These are phyloP conservation scores for Drosophila colorata DNA, from an alignment of 2,888 invertebrate species.

Conservation along the genomic window DNA sequence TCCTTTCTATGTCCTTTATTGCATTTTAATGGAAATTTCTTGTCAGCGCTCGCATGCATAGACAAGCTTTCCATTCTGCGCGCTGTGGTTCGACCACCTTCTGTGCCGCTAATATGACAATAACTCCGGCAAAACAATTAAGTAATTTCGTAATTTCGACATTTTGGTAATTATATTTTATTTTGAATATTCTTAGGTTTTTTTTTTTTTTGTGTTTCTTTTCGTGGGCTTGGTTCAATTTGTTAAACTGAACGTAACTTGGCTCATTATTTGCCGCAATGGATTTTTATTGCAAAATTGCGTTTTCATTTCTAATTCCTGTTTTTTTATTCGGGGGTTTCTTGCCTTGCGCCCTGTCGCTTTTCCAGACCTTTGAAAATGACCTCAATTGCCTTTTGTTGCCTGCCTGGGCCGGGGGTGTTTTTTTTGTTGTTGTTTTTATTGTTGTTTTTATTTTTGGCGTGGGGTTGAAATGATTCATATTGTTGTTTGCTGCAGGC, in stretches of 20 bases:
- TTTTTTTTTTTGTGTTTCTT: slow-evolving; percentile 25
- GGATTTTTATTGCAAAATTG: slow-evolving; percentile 76
- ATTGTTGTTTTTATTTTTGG: background rate
- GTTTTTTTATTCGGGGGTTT: background rate
- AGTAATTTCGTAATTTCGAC: slow-evolving; percentile 65
- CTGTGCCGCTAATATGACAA: slow-evolving; percentile 63
- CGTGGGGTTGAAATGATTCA: slow-evolving; percentile 27
- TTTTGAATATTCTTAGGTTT: slow-evolving; percentile 1
- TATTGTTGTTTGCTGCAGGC: slow-evolving; percentile 27
- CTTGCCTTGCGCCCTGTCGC: background rate
- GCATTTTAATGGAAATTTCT: slow-evolving; percentile 78
- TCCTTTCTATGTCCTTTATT: slow-evolving; percentile 56
- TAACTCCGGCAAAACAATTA: slow-evolving; percentile 48
- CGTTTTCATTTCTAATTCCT: slow-evolving; percentile 66
- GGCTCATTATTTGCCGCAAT: slow-evolving; percentile 51
- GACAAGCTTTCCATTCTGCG: slow-evolving; percentile 7
- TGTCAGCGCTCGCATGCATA: slow-evolving; percentile 7
- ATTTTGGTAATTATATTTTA: slow-evolving; percentile 38
- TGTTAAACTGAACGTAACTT: slow-evolving; percentile 5
- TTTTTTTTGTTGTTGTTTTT: no score
- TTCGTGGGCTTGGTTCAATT: slow-evolving; percentile 40
- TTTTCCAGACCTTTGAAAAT: slow-evolving; percentile 9
- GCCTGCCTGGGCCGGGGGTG: slow-evolving; percentile 20
- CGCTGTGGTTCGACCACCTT: slow-evolving; percentile 49
- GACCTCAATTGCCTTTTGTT: slow-evolving; percentile 38